These are phyloP conservation scores for Volucella zonaria DNA, from an alignment of 2,888 invertebrate species.

Conservation along the genomic window DNA sequence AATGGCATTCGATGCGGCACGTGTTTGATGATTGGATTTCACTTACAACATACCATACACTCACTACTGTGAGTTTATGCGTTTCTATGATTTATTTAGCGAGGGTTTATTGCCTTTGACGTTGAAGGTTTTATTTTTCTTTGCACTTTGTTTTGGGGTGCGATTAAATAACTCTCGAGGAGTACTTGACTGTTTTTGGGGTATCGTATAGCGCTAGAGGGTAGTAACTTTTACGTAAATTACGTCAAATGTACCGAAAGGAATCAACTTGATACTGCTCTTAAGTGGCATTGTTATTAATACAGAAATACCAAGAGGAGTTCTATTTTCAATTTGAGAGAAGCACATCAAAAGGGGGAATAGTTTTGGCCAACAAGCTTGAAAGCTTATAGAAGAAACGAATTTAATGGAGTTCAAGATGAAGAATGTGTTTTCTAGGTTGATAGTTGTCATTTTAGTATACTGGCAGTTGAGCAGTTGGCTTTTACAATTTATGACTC, in stretches of 20 bases:
- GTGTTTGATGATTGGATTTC: slow-evolving; percentile 53
- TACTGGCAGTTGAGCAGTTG: too few relatives aligned
- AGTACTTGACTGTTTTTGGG: neutral
- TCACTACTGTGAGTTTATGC: neutral
- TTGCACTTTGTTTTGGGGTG: neutral
- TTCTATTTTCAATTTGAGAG: too few relatives aligned
- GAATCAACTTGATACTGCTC: neutral
- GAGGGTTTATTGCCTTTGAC: slow-evolving; percentile 15
- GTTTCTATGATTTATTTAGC: slow-evolving; percentile 15
- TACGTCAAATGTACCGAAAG: slow-evolving; percentile 15
- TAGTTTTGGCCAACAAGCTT: too few relatives aligned
- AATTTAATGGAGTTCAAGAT: too few relatives aligned
- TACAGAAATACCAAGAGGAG: too few relatives aligned
- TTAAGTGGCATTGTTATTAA: too few relatives aligned
- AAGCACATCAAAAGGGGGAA: too few relatives aligned
- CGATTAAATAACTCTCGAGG: slow-evolving; percentile 20
- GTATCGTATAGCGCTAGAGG: neutral
- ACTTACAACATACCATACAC: slow-evolving; percentile 3
- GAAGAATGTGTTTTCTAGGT: too few relatives aligned
- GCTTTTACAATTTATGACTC: too few relatives aligned
- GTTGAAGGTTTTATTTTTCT: neutral
- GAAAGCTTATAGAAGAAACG: too few relatives aligned
- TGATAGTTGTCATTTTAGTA: too few relatives aligned
- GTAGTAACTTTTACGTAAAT: slow-evolving; percentile 15
- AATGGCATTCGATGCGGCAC: slow-evolving; percentile 7